Conservation (phyloP, 2,113 vertebrate species). For the Aleadryas rufinucha region DNA sequence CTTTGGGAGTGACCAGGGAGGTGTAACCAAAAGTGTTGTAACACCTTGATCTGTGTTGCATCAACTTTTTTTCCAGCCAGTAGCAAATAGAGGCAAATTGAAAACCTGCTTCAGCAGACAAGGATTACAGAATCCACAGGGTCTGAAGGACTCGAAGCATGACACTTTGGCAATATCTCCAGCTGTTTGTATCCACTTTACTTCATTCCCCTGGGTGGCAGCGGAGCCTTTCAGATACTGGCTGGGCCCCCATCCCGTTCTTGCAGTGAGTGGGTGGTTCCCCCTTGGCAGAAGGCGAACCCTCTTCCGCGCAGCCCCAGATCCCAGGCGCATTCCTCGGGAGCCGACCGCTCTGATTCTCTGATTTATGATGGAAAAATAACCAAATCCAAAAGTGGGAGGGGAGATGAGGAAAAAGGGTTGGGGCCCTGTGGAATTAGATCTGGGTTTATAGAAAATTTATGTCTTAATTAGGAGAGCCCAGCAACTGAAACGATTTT, state of each 20-base stretch:
- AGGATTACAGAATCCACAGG: not conserved
- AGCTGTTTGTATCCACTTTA: constrained; percentile 17
- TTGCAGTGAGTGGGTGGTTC: not conserved
- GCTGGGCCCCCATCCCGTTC: not conserved
- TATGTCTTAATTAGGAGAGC: not conserved
- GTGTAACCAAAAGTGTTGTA: not conserved
- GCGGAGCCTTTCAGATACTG: not conserved
- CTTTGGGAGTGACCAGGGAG: not conserved
- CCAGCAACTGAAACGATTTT: not conserved
- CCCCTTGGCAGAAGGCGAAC: not conserved
- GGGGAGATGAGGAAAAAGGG: not conserved
- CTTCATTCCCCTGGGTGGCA: not conserved
- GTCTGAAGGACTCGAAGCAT: not conserved
- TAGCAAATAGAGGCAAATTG: not conserved
- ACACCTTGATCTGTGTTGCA: not conserved
- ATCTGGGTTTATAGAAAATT: not conserved
- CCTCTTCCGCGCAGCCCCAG: accelerated
- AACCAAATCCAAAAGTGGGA: not conserved
- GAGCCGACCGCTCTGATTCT: accelerated
- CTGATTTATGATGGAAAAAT: constrained; percentile 5
- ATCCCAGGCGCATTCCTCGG: not conserved
- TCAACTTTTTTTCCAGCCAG: not conserved
- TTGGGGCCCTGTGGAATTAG: not conserved
- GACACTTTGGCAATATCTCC: not conserved
- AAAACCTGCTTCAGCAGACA: not conserved